Evolutionary conservation across 2,797 vertebrate species (phyloP).

Genomic region (Argyrosomus regius): DNA sequence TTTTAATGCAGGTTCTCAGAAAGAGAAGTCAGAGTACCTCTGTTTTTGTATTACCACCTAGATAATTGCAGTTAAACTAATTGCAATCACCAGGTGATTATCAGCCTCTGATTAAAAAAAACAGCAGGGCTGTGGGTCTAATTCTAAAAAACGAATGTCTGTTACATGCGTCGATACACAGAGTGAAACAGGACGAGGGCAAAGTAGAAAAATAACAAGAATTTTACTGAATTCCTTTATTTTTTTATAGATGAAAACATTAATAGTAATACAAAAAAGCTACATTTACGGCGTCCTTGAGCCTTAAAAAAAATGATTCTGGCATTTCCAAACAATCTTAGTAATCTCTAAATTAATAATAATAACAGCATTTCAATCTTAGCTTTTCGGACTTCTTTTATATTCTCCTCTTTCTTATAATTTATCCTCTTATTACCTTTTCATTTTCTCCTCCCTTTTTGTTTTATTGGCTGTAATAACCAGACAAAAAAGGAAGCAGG

Average conservation of each 20-base stretch:
- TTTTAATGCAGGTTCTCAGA: neutral
- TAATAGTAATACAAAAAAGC: neutral
- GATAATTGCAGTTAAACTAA: conserved; percentile 19
- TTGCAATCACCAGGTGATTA: conserved; percentile 11
- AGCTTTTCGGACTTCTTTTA: too few relatives aligned
- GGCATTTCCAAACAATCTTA: neutral
- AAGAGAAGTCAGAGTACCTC: neutral
- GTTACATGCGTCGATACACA: conserved; percentile 8
- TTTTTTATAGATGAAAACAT: neutral
- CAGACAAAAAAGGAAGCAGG: too few relatives aligned
- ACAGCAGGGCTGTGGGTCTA: neutral
- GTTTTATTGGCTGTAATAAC: too few relatives aligned
- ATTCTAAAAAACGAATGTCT: conserved; percentile 1
- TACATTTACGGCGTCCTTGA: neutral
- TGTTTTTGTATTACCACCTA: neutral
- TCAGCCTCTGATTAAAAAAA: conserved; percentile 25
- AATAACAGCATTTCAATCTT: too few relatives aligned
- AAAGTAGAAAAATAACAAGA: neutral
- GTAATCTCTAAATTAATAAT: too few relatives aligned
- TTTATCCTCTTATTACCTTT: too few relatives aligned
- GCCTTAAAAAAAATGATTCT: neutral
- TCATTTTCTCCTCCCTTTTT: too few relatives aligned
- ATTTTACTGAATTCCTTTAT: neutral
- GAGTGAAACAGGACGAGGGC: neutral
- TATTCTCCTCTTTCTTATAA: too few relatives aligned